Evolutionary conservation across 2,113 vertebrate genomes (phyloP).

Genomic region (Vulpes vulpes): DNA sequence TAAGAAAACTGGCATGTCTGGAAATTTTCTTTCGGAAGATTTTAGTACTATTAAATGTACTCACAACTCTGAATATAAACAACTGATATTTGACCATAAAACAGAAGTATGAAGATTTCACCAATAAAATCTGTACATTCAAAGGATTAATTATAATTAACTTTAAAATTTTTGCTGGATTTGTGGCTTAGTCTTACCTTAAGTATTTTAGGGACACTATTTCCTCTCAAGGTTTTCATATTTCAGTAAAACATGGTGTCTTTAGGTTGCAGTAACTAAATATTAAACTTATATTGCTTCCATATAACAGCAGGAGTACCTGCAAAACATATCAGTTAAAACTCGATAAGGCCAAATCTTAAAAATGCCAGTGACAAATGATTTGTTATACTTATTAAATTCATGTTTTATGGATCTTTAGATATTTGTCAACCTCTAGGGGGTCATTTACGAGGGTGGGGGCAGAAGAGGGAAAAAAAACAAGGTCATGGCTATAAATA

Average conservation of each 20-base stretch:
- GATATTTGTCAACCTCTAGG: constrained; percentile 44
- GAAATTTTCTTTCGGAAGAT: neutral
- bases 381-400: constrained; percentile 73
- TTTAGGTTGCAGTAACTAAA: constrained; percentile 58
- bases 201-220: constrained; percentile 41
- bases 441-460: neutral
- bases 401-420: constrained; percentile 69
- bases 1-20: neutral
- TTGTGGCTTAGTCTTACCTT: constrained; percentile 25
- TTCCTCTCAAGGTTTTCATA: constrained; percentile 23
- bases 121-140: constrained; percentile 33
- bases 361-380: constrained; percentile 68
- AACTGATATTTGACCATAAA: neutral
- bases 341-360: constrained; percentile 66
- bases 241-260: constrained; percentile 30
- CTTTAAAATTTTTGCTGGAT: constrained; percentile 57
- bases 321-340: constrained; percentile 74
- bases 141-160: constrained; percentile 52
- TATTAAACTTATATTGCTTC: constrained; percentile 72
- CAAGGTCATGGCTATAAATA: constrained; percentile 27
- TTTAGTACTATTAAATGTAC: neutral
- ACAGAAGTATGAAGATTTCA: neutral
- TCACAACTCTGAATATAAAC: neutral
- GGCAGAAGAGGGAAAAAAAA: neutral
- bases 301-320: constrained; percentile 58